These are phyloP conservation scores for Pediacus dermestoides DNA, from an alignment of 2,888 invertebrate genomes.

Conservation along the genomic window DNA sequence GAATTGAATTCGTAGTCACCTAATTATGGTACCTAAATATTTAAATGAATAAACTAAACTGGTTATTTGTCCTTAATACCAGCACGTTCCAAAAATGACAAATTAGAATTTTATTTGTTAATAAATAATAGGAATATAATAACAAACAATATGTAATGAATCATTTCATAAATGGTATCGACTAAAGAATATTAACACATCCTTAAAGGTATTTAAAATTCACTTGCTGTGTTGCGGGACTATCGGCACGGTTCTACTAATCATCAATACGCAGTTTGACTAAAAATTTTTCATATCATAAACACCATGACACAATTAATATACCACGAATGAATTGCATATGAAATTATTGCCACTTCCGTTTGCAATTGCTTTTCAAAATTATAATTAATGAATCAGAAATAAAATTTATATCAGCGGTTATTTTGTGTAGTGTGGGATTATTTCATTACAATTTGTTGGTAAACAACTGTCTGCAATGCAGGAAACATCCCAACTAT, in stretches of 20 bases:
- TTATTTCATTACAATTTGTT: too few relatives aligned
- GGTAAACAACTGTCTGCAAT: too few relatives aligned
- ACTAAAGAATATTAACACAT: conserved; percentile 35
- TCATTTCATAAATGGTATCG: conserved; percentile 35
- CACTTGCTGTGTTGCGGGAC: conserved; percentile 25
- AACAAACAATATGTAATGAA: conserved; percentile 37
- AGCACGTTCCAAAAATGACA: conserved; percentile 33
- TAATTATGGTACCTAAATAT: too few relatives aligned
- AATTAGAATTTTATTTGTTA: conserved; percentile 35
- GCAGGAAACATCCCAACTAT: too few relatives aligned
- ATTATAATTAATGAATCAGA: too few relatives aligned
- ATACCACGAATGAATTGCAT: conserved; percentile 31
- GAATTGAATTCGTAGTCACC: too few relatives aligned
- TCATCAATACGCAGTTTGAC: conserved; percentile 38
- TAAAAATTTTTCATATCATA: conserved; percentile 34
- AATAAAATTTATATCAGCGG: too few relatives aligned
- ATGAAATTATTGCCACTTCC: conserved; percentile 31
- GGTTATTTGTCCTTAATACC: conserved; percentile 30
- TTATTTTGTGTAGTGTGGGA: too few relatives aligned
- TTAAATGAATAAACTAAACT: conserved; percentile 17
- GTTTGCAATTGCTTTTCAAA: conserved; percentile 22
- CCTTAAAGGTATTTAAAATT: conserved; percentile 37
- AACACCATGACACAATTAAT: conserved; percentile 40
- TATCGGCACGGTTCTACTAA: conserved; percentile 38
- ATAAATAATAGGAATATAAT: conserved; percentile 29